Conservation (phyloP, 1,140 invertebrate species). For the Helicoverpa armigera region DNA sequence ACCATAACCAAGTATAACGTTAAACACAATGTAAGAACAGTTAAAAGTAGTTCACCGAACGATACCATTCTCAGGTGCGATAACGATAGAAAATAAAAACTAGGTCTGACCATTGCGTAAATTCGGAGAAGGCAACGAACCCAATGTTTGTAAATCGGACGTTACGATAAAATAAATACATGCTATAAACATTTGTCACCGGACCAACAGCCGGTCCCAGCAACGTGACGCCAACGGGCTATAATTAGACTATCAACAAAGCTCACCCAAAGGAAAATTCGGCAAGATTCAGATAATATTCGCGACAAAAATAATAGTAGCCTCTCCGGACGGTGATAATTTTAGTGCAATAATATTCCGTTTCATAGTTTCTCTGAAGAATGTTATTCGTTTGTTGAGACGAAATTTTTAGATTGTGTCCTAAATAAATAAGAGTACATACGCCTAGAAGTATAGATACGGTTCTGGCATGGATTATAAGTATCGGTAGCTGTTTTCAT, state of each 20-base stretch:
- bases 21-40: neutral
- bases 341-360: slow-evolving; percentile 50
- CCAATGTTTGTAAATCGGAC: slow-evolving; percentile 52
- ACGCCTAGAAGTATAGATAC: neutral
- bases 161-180: slow-evolving; percentile 64
- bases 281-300: slow-evolving; percentile 45
- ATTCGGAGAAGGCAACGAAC: slow-evolving; percentile 64
- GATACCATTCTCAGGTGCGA: slow-evolving; percentile 60
- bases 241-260: slow-evolving; percentile 69
- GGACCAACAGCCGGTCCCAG: slow-evolving; percentile 53
- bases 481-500: neutral
- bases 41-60: slow-evolving; percentile 60
- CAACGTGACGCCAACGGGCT: slow-evolving; percentile 57
- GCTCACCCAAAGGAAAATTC: slow-evolving; percentile 47
- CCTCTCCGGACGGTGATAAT: slow-evolving; percentile 48
- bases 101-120: slow-evolving; percentile 58
- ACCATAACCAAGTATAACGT: neutral
- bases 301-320: slow-evolving; percentile 52
- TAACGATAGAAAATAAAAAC: slow-evolving; percentile 47
- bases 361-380: slow-evolving; percentile 26
- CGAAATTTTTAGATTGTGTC: neutral
- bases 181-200: slow-evolving; percentile 62
- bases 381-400: neutral
- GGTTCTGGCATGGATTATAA: slow-evolving; percentile 11
- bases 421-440: slow-evolving; percentile 27